A percentile compares a stretch with the other conserved stretches of the same genome.
These are phyloP conservation scores for Rosalia funebris DNA, from an alignment of 2,888 invertebrate species.

Conservation along the genomic window DNA sequence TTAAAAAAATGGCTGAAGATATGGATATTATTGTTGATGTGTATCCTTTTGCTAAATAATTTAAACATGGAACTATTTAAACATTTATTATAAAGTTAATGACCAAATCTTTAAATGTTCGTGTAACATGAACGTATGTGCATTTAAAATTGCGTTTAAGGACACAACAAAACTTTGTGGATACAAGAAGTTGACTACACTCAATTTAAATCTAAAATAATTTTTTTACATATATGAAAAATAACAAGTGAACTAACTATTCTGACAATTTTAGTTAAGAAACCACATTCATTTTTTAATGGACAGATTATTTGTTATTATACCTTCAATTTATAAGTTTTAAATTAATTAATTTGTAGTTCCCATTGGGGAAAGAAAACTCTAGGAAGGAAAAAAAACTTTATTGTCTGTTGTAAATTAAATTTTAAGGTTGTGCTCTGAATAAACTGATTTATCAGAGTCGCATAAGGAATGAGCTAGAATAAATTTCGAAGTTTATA, in stretches of 20 bases:
- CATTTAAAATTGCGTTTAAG: background rate
- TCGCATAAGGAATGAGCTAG: too few species aligned
- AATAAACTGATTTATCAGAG: too few species aligned
- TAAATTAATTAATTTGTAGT: too few species aligned
- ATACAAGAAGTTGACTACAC: background rate
- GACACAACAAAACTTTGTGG: background rate
- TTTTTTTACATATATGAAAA: background rate
- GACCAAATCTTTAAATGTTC: background rate
- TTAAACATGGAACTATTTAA: background rate
- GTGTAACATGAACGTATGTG: background rate
- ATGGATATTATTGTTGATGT: constrained; percentile 92
- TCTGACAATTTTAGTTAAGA: too few species aligned
- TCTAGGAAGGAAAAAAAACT: too few species aligned
- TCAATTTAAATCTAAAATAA: background rate
- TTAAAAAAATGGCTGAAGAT: constrained; percentile 84
- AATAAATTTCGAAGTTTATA: too few species aligned
- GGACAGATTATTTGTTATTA: too few species aligned
- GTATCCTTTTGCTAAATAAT: constrained; percentile 48
- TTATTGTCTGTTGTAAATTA: too few species aligned
- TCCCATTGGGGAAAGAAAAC: too few species aligned
- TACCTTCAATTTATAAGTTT: too few species aligned
- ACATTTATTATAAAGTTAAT: background rate
- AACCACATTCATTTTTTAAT: too few species aligned
- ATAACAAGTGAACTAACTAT: background rate
- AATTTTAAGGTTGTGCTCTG: too few species aligned